Conservation (phyloP, 2,797 vertebrate genomes). For the Gallinago nigripennis region DNA sequence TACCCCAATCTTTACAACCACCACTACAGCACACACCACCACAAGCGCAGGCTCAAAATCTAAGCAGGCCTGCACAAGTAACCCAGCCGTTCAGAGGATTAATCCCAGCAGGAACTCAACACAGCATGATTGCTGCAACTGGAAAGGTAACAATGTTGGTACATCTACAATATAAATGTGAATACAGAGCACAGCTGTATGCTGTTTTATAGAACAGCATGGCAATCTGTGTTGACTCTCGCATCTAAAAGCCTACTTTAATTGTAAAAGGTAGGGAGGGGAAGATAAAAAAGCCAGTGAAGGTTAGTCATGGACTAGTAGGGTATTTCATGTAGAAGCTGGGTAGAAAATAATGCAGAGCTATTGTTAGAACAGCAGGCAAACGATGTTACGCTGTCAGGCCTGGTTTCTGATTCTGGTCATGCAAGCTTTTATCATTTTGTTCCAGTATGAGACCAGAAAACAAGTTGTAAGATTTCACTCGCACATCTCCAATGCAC, state of each 20-base stretch:
- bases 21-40: slow-evolving; percentile 86
- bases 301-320: not conserved
- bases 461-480: not conserved
- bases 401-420: not conserved
- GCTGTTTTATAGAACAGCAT: not conserved
- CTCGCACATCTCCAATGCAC: not conserved
- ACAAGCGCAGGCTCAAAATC: slow-evolving; percentile 87
- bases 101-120: slow-evolving; percentile 88
- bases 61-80: slow-evolving; percentile 88
- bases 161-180: not conserved
- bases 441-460: not conserved
- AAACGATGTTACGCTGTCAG: accelerated
- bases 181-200: not conserved
- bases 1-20: slow-evolving; percentile 86
- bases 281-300: not conserved
- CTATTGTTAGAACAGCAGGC: not conserved
- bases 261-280: not conserved
- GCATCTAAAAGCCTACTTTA: not conserved
- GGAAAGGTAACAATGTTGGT: slow-evolving; percentile 82
- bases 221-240: accelerated
- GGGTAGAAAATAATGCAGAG: not conserved
- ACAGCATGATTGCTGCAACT: slow-evolving; percentile 90
- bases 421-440: not conserved
- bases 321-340: not conserved
- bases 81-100: slow-evolving; percentile 91